Conservation (phyloP, 2,888 invertebrate species). For the Callinectes sapidus region DNA sequence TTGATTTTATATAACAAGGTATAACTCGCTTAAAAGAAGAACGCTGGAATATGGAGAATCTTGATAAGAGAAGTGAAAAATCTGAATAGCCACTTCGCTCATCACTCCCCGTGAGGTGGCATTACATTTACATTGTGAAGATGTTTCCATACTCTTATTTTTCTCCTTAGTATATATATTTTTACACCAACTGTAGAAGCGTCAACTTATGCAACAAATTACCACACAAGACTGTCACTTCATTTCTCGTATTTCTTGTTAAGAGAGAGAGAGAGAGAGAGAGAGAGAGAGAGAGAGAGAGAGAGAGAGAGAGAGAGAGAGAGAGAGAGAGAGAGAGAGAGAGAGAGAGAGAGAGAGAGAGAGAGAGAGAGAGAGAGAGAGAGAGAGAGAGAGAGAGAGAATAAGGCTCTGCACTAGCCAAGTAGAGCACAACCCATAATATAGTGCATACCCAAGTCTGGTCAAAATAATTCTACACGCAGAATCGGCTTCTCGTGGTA, state of each 20-base stretch:
- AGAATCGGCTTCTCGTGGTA: not conserved
- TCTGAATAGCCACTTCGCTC: not conserved
- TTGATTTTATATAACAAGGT: not conserved
- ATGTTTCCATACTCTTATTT: too few relatives aligned
- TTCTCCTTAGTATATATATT: too few relatives aligned
- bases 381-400: not conserved
- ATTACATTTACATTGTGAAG: not conserved
- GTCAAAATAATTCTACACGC: not conserved
- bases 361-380: conserved; percentile 44
- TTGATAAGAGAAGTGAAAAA: not conserved
- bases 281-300: conserved; percentile 8
- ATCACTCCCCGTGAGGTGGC: not conserved
- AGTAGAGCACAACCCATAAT: not conserved
- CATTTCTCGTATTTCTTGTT: too few relatives aligned
- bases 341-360: conserved; percentile 27
- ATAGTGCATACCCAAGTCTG: not conserved
- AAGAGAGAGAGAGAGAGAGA: not conserved
- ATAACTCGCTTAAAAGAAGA: not conserved
- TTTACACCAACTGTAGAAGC: too few relatives aligned
- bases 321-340: not conserved
- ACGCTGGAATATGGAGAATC: not conserved
- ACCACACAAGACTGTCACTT: too few relatives aligned
- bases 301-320: conserved; percentile 41
- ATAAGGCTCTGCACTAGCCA: not conserved
- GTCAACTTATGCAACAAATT: too few relatives aligned